These are phyloP conservation scores for Pseudomyrmex flavicornis DNA, from an alignment of 1,140 invertebrate genomes.

Conservation along the genomic window DNA sequence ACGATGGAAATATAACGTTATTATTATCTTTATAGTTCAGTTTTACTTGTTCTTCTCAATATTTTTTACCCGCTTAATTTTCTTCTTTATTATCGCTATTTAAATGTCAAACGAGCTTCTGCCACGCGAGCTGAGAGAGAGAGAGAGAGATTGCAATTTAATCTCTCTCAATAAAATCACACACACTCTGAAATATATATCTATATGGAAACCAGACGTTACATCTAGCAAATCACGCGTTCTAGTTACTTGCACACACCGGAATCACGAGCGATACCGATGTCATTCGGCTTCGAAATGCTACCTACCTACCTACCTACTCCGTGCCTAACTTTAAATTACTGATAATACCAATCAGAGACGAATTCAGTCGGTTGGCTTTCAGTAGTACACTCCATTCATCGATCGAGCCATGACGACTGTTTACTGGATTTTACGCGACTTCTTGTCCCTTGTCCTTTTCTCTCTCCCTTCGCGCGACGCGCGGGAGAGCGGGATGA, in stretches of 20 bases:
- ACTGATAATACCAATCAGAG: conserved; percentile 49
- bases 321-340: conserved; percentile 59
- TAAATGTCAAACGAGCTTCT: background rate
- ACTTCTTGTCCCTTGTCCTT: conserved; percentile 67
- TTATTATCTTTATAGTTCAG: background rate
- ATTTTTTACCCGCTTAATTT: background rate
- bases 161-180: background rate
- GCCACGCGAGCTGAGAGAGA: background rate
- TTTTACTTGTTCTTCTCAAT: too few species aligned
- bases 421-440: conserved; percentile 72
- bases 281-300: conserved; percentile 62
- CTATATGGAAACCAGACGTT: conserved; percentile 16
- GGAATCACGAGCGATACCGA: conserved; percentile 53
- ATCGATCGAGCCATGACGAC: conserved; percentile 63
- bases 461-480: conserved; percentile 3
- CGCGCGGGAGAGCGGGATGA: conserved; percentile 52
- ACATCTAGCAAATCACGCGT: conserved; percentile 39
- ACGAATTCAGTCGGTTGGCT: conserved; percentile 58
- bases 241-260: conserved; percentile 54
- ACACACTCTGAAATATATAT: conserved; percentile 10
- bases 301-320: conserved; percentile 42
- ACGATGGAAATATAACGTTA: background rate
- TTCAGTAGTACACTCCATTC: conserved; percentile 51
- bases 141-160: too few species aligned
- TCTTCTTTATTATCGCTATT: background rate